Evolutionary conservation across 1,140 invertebrate species (phyloP), one percentile per base, ranked within the genome.

Genomic region (Calliphora vicina): DNA sequence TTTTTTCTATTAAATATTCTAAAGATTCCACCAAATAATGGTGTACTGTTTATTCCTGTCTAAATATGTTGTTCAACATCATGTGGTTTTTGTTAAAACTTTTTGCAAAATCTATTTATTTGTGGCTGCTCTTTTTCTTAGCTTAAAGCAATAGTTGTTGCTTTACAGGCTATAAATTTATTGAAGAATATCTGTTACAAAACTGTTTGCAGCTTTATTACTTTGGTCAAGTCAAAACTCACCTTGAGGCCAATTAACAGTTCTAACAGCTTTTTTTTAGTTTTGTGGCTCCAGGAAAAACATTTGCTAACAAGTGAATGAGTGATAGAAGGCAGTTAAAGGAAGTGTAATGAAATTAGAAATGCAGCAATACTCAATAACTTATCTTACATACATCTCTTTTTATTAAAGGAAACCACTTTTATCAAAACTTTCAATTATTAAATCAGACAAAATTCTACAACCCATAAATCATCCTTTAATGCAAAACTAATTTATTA

Each of bases 191-290:
- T 10, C 61, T 67, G 23, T 67, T 23, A 8, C 23, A 10, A 12
- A 67, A n/a, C 2, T 15, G n/a, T 67, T 50, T 67, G 61, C 23
- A 23, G 45, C 17, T 17, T 57, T 57, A 15, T 57, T 57, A 17
- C 50, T 17, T 57, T 57, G 1, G 13, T 6, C 50, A 57, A 57
- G 15, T n/a, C 15, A 57, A 57, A 20, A 67, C n/a, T 67, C 61
- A 67, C 61, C 61, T 67, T 67, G 61, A 67, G 61, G 61, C 61
- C 61, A 67, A 67, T 67, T 67, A 67, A 67, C 61, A 23, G 61
- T 67, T 67, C n/a, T 67, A 67, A 17, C 45, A 50, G 45, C 0
- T 50, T 50, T 50, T 15, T 50, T 50, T 50, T 50, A 2, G 6
- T 35, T 35, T 35, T 35, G 10, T 10, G 10, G 35, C 5, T 10